Evolutionary conservation across 2,113 vertebrate species (phyloP).

Genomic region (Cyprinodon variegatus): DNA sequence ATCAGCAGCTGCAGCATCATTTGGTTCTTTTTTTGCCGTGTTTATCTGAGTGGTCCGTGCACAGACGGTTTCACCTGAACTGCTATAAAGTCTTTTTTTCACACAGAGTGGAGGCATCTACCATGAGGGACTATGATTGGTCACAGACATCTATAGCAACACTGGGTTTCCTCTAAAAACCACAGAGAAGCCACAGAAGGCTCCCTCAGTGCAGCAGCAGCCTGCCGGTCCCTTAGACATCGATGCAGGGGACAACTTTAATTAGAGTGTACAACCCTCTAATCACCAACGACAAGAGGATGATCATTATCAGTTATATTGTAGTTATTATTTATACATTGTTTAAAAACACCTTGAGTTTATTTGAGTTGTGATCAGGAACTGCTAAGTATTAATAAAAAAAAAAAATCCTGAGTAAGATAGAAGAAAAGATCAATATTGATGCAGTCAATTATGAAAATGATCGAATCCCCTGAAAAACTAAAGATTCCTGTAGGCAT

Average conservation of each 20-base stretch:
- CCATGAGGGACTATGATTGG: conserved; percentile 9
- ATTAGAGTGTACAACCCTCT: no score
- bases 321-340: no score
- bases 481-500: no score
- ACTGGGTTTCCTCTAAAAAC: conserved; percentile 20
- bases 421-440: no score
- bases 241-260: no score
- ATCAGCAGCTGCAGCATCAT: conserved; percentile 30
- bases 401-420: no score
- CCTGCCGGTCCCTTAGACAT: no score
- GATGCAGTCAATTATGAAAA: no score
- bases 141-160: conserved; percentile 19
- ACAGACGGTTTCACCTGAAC: conserved; percentile 1
- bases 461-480: no score
- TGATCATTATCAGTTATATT: no score
- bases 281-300: no score
- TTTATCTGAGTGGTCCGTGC: neutral
- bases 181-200: conserved; percentile 9
- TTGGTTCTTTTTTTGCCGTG: conserved; percentile 2
- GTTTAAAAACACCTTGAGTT: neutral
- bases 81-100: neutral
- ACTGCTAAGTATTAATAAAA: no score
- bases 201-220: neutral
- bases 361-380: neutral
- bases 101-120: neutral